Conservation (phyloP, 2,888 invertebrate genomes). For the Epinotia demarniana region DNA sequence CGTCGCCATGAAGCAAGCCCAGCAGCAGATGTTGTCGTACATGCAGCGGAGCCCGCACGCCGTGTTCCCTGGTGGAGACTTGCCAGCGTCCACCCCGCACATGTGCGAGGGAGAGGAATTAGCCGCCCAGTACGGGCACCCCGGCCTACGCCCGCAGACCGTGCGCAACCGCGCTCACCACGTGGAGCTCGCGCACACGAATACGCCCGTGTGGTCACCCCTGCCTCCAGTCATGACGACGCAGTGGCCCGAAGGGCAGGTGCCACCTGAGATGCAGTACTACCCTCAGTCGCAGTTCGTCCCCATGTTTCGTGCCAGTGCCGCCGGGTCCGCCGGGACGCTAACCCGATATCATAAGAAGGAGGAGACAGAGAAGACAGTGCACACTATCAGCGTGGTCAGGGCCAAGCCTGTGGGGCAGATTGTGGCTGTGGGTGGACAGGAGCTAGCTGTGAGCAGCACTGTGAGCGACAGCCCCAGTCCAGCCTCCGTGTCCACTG, state of each 20-base stretch:
- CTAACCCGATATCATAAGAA: constrained; percentile 78
- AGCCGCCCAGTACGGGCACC: constrained; percentile 70
- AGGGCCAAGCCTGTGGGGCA: constrained; percentile 82
- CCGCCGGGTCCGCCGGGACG: constrained; percentile 80
- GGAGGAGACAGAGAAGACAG: constrained; percentile 69
- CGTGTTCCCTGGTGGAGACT: constrained; percentile 75
- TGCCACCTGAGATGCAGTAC: constrained; percentile 75
- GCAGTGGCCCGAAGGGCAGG: constrained; percentile 74
- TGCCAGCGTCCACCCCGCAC: constrained; percentile 61
- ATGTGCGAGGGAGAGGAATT: constrained; percentile 74
- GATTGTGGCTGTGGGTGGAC: constrained; percentile 76
- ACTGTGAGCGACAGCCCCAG: constrained; percentile 76
- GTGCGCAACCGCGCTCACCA: constrained; percentile 73
- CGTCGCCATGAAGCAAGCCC: constrained; percentile 83
- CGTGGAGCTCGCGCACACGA: constrained; percentile 70
- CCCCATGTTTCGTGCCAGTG: constrained; percentile 78
- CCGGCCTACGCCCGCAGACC: constrained; percentile 72
- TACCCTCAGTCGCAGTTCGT: constrained; percentile 77
- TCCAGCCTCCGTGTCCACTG: constrained; percentile 77
- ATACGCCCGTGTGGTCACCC: constrained; percentile 78
- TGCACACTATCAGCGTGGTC: constrained; percentile 83
- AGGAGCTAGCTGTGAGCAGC: constrained; percentile 79
- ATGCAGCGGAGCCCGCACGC: constrained; percentile 77
- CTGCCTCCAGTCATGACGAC: constrained; percentile 73
- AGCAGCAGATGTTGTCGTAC: constrained; percentile 79